Evolutionary conservation across 1,140 invertebrate genomes (phyloP), one percentile per base, ranked within the genome.

Genomic region (Semibalanus balanoides): DNA sequence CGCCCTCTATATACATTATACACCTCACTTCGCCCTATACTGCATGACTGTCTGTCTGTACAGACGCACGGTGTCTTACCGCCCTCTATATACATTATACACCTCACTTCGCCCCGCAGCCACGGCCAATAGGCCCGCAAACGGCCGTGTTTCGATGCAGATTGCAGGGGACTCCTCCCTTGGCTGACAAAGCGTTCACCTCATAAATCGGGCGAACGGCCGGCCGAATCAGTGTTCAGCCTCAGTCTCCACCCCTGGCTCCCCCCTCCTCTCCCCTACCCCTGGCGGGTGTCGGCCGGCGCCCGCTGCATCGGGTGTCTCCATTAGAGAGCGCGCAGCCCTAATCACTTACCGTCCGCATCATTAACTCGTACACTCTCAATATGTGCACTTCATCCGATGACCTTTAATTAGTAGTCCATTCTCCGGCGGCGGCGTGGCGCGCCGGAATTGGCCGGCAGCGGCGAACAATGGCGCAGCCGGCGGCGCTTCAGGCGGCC

Each of bases 341-440:
- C 51, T 64, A 64, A 64, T 64, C 51, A 64, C 51, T 64, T 64
- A 64, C 51, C 51, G 14, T 64, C 22, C 51, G 51, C 51, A 64
- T 64, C 51, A 64, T 64, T 64, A 64, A 64, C 51, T 64, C 51
- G 51, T 64, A 64, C 51, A 64, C 51, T 64, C 51, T 64, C 51
- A 64, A 64, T 64, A 64, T 64, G 51, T 64, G 51, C 51, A 64
- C 51, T 64, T 64, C 51, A 64, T 64, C 51, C 51, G 51, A 64
- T 64, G 51, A 64, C 51, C 51, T 64, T 64, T 64, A 64, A 64
- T 64, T 64, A 64, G 51, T 64, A 19, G 51, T 64, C 51, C 22
- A 64, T 64, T 64, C 51, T 64, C 51, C 51, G 51, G 9, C 51
- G 51, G 51, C 51, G 51, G 51, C 51, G 51, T 64, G 14, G 51